Evolutionary conservation across 2,888 invertebrate species (phyloP).

Genomic region (Lycia hirtaria): DNA sequence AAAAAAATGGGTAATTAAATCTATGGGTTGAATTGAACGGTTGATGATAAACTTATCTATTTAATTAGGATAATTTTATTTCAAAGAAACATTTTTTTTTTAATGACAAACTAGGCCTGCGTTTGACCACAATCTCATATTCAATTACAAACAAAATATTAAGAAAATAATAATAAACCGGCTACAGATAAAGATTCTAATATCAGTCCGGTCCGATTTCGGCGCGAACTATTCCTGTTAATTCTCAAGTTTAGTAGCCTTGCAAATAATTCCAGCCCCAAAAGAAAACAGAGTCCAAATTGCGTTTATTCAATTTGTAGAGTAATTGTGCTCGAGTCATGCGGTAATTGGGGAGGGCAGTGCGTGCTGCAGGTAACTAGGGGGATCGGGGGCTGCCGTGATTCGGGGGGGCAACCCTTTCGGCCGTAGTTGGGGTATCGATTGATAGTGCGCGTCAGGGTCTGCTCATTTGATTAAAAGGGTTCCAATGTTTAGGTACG

Average conservation of each 20-base stretch:
- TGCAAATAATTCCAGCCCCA: background rate
- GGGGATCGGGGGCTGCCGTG: constrained; percentile 23
- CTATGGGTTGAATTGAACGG: no score
- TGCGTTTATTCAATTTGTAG: constrained; percentile 40
- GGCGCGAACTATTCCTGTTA: background rate
- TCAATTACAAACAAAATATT: no score
- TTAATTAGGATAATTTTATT: no score
- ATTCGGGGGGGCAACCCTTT: constrained; percentile 41
- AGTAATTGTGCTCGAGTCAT: constrained; percentile 45
- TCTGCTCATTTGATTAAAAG: constrained; percentile 28
- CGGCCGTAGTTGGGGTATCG: constrained; percentile 27
- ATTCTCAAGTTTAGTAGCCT: background rate
- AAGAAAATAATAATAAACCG: no score
- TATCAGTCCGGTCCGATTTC: no score
- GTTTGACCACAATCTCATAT: no score
- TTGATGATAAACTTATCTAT: no score
- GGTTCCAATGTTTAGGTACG: constrained; percentile 29
- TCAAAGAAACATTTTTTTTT: no score
- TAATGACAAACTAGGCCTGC: no score
- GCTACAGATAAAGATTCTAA: no score
- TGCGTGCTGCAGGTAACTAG: constrained; percentile 46
- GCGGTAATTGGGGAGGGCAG: constrained; percentile 41
- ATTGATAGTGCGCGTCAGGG: constrained; percentile 33
- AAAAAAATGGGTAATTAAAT: no score
- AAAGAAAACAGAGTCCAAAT: constrained; percentile 31